Percentiles rank a stretch among this genome's conserved stretches.
Evolutionary conservation across 1,140 invertebrate species (phyloP).

Genomic region (Euura saliciscinereae): DNA sequence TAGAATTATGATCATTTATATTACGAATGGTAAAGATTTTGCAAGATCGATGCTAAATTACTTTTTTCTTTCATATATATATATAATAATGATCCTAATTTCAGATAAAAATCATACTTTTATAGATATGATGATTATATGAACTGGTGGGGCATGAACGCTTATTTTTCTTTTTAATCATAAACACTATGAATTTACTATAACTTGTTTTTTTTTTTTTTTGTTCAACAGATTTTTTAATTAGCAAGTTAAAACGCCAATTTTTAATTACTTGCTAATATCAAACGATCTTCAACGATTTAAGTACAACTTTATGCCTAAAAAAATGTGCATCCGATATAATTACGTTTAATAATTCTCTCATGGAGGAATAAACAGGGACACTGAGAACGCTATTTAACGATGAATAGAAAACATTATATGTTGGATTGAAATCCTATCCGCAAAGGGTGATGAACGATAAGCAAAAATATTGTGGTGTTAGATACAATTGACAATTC

Average conservation of each 20-base stretch:
- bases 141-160: too few species aligned
- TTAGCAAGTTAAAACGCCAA: neutral
- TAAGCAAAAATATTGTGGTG: neutral
- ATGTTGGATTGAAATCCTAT: neutral
- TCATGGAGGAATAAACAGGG: neutral
- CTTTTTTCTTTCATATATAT: neutral
- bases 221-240: neutral
- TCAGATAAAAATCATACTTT: too few species aligned
- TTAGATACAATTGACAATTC: too few species aligned
- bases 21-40: neutral
- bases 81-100: too few species aligned
- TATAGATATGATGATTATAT: too few species aligned
- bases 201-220: neutral
- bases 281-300: neutral
- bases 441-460: neutral
- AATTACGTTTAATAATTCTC: neutral
- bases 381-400: neutral
- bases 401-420: neutral
- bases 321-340: too few species aligned
- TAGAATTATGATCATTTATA: neutral
- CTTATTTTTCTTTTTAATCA: too few species aligned
- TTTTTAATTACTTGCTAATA: conserved; percentile 3
- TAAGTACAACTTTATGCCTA: neutral
- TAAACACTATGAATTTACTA: conserved; percentile 1
- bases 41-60: neutral